phyloP scores from a whole-genome alignment of 2,113 vertebrate species.

The Lutjanus erythropterus region DNA sequence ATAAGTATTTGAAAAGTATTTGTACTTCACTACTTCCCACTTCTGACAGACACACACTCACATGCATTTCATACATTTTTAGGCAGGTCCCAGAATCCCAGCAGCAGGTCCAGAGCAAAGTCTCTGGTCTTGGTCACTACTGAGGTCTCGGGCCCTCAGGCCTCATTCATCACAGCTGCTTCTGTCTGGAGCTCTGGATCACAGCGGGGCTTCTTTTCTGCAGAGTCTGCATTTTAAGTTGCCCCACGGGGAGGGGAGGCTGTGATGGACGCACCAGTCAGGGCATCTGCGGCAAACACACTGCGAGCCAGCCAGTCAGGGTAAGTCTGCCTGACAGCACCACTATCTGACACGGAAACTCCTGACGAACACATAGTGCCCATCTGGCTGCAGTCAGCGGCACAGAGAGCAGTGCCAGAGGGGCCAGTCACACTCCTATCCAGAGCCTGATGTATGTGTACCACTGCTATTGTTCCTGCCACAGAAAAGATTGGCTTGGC shows the following conservation, averaged over 20 bases:
- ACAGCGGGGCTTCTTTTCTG: constrained; percentile 63
- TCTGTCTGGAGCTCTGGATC: constrained; percentile 63
- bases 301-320: constrained; percentile 46
- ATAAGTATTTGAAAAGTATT: too few species aligned
- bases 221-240: constrained; percentile 69
- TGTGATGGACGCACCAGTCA: constrained; percentile 75
- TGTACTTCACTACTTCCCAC: too few species aligned
- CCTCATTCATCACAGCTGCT: constrained; percentile 79
- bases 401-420: constrained; percentile 50
- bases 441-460: constrained; percentile 50
- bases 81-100: constrained; percentile 44
- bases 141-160: constrained; percentile 57
- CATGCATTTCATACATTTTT: constrained; percentile 13
- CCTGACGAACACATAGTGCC: constrained; percentile 42
- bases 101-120: constrained; percentile 53
- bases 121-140: constrained; percentile 72
- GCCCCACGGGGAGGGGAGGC: constrained; percentile 53
- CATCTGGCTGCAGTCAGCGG: constrained; percentile 64
- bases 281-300: constrained; percentile 63
- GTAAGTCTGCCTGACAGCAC: constrained; percentile 54
- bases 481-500: constrained; percentile 41
- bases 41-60: neutral
- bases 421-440: constrained; percentile 46
- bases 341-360: constrained; percentile 57
- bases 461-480: constrained; percentile 48